Evolutionary conservation across 2,888 invertebrate species (phyloP), one percentile per base, ranked within the genome.

Genomic region (Amitus sp.): DNA sequence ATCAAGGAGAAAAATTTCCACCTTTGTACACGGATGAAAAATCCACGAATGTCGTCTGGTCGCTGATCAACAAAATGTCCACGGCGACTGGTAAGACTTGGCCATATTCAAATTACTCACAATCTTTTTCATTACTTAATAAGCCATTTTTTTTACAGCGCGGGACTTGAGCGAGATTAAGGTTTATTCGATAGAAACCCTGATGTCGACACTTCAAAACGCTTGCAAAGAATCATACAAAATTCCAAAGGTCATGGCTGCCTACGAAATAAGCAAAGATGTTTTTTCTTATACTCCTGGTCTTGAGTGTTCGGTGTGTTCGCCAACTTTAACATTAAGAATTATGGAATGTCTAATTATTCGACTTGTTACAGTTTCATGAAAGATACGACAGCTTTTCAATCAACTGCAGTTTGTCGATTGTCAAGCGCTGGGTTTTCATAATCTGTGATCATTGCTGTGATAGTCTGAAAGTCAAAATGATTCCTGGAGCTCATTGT

Each of bases 1-100:
- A 65, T 27, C 15, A 48, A 23, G 30, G 9, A 2, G 10, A 17
- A 10, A n/a, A 40, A n/a, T 50, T 73, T 10, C 83, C 85, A 1
- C 83, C 85, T 0, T 30, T 87, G 0, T 87, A 82, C 55, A 84
- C 85, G 9, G 48, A 62, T 54, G 47, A 40, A 51, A 40, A 56
- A 62, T 18, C 64, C 50, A 5, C 2, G 1, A 18, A 9, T 4
- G 13, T 53, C 7, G 70, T 67, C 0, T 13, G 53, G n/a, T 71
- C 70, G 12, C 47, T 78, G 1, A 23, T 80, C 1, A 12, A 56
- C 4, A 57, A 48, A 54, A 54, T 80, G 40, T 19, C 67, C 1
- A 5, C 54, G 0, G 66, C 68, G 9, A 63, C 54, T 1, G 40
- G 77, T 77, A 60, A 19, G 2, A 27, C 27, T 28, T n/a, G n/a